Evolutionary conservation across 2,113 vertebrate species (phyloP), one percentile per base, ranked within the genome.

Genomic region (Rhodinocichla rosea): DNA sequence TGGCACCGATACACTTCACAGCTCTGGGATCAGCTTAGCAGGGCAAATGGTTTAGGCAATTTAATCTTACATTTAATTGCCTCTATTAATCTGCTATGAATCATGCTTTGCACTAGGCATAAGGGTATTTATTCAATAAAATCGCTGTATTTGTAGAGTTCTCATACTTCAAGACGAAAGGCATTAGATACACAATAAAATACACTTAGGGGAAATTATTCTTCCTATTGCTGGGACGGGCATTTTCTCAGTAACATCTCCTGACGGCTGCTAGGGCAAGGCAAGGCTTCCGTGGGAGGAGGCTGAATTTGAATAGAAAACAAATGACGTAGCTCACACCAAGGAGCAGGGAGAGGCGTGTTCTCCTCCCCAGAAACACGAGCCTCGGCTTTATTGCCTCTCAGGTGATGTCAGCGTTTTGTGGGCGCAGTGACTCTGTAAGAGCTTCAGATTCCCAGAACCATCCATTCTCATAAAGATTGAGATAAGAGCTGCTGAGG

Each of bases 271-370:
- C 22, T 0, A 63, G 52, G 62, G 85, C 65, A 87, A 78, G 80
- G 81, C 64, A 56, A 65, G 79, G 90, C 79, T 95, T 82, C 89
- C 11, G 92, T 94, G 94, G 94, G 93, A 89, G 95, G 92, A 91
- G 83, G 91, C 70, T 19, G 49, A 53, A 90, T 94, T 91, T 93
- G 92, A 97, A 96, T 95, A 92, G 90, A 95, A 97, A 96, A 97
- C 83, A 92, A 95, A 87, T 95, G 89, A 96, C 82, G 87, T 93
- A 37, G 57, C 71, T 67, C 10, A 0, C 70, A 86, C 33, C 47
- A 12, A 87, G 79, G 79, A 93, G 89, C n/a, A 6, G 74, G 70
- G 91, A 95, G 92, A 93, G 83, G 93, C 74, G 30, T 87, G 55
- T n/a, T 94, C 67, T 94, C 37, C 68, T 89, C 7, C 39, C 50